Evolutionary conservation across 2,797 vertebrate species (phyloP).

Genomic region (Amazonetta brasiliensis): DNA sequence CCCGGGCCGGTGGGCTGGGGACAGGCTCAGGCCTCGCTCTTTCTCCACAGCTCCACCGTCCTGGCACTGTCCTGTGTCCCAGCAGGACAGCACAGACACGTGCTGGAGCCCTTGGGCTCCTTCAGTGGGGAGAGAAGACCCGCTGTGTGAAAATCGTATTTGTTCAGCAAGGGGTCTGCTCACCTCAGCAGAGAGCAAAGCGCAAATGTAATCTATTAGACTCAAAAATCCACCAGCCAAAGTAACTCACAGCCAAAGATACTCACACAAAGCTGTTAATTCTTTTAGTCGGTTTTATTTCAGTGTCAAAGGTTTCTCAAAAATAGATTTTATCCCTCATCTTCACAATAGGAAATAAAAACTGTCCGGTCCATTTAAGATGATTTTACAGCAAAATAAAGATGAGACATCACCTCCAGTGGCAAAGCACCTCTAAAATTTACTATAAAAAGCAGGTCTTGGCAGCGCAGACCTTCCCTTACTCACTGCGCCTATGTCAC

Average conservation of each 20-base stretch:
- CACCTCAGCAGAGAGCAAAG: background rate
- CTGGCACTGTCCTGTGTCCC: too few relatives aligned
- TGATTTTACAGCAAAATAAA: background rate
- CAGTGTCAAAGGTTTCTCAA: background rate
- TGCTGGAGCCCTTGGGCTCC: background rate
- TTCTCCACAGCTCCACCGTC: accelerated
- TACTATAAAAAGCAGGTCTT: accelerated
- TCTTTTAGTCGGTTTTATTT: slow-evolving; percentile 31
- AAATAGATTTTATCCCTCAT: background rate
- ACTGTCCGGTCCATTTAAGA: background rate
- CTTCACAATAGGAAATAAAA: background rate
- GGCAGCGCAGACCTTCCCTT: accelerated
- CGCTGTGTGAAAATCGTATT: accelerated
- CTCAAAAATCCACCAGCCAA: accelerated
- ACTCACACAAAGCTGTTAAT: background rate
- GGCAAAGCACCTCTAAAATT: background rate
- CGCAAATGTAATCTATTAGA: accelerated
- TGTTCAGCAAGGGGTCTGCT: accelerated
- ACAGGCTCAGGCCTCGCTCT: background rate
- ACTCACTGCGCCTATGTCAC: background rate
- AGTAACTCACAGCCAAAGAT: background rate
- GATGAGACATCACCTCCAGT: background rate
- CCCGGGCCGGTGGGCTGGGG: too few relatives aligned
- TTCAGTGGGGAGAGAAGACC: background rate
- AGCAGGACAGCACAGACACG: accelerated